Conservation (phyloP, 2,888 invertebrate genomes). For the Portevinia maculata region DNA sequence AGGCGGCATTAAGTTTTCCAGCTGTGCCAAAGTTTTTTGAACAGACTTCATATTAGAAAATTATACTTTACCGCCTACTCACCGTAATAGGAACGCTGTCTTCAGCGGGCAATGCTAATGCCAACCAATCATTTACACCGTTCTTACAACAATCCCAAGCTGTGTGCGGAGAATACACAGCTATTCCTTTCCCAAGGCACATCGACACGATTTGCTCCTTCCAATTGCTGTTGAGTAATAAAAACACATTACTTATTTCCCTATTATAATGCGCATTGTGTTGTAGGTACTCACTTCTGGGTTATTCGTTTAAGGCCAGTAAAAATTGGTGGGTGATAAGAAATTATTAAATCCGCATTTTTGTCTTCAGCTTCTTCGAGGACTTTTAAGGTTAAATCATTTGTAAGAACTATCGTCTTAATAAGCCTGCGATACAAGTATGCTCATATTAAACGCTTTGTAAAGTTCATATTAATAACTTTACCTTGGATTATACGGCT, state of each 20-base stretch:
- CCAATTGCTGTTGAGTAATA: conserved; percentile 84
- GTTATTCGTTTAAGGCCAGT: conserved; percentile 91
- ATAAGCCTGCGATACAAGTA: conserved; percentile 82
- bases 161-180: conserved; percentile 96
- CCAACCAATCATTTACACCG: conserved; percentile 97
- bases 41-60: too few relatives aligned
- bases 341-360: conserved; percentile 91
- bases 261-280: too few relatives aligned
- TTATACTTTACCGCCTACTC: not conserved
- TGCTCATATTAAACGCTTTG: not conserved
- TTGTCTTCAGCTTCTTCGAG: conserved; percentile 90
- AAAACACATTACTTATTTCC: not conserved
- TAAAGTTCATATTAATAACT: not conserved
- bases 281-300: conserved; percentile 85
- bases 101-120: conserved; percentile 82
- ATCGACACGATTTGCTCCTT: conserved; percentile 91
- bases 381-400: conserved; percentile 95
- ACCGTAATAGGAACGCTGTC: conserved; percentile 77
- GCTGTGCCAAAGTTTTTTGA: too few relatives aligned
- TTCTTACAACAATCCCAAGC: conserved; percentile 92
- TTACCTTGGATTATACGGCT: conserved; percentile 87
- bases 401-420: conserved; percentile 90
- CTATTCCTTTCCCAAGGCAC: conserved; percentile 92
- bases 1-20: too few relatives aligned
- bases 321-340: conserved; percentile 99